phyloP scores from a whole-genome alignment of 2,113 vertebrate genomes.

The Pandion haliaetus region DNA sequence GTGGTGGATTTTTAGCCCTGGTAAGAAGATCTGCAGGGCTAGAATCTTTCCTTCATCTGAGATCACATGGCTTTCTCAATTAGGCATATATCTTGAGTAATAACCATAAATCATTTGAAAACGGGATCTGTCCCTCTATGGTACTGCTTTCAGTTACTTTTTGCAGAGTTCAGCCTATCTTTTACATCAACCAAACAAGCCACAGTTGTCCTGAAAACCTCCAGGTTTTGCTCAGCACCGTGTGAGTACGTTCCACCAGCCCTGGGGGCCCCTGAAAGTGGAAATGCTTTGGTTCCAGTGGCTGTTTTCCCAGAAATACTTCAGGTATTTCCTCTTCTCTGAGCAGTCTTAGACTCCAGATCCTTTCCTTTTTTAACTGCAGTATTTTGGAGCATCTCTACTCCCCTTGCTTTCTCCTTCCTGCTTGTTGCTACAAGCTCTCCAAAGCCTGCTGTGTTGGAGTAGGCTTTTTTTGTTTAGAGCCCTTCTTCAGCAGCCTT shows the following conservation, averaged over 20 bases:
- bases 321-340: background rate
- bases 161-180: background rate
- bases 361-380: background rate
- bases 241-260: background rate
- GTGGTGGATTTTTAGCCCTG: background rate
- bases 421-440: background rate
- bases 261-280: background rate
- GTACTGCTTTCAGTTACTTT: background rate
- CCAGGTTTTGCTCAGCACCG: background rate
- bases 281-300: background rate
- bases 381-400: background rate
- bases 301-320: conserved; percentile 11
- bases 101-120: background rate
- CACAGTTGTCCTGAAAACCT: background rate
- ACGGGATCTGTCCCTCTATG: fast-evolving
- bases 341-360: background rate
- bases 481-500: background rate
- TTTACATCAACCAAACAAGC: background rate
- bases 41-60: background rate
- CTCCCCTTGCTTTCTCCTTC: background rate
- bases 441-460: background rate
- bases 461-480: background rate
- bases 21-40: background rate
- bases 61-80: background rate
- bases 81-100: background rate